Evolutionary conservation across 2,888 invertebrate genomes (phyloP), one percentile per base, ranked within the genome.

Genomic region (Neelides folsomi): DNA sequence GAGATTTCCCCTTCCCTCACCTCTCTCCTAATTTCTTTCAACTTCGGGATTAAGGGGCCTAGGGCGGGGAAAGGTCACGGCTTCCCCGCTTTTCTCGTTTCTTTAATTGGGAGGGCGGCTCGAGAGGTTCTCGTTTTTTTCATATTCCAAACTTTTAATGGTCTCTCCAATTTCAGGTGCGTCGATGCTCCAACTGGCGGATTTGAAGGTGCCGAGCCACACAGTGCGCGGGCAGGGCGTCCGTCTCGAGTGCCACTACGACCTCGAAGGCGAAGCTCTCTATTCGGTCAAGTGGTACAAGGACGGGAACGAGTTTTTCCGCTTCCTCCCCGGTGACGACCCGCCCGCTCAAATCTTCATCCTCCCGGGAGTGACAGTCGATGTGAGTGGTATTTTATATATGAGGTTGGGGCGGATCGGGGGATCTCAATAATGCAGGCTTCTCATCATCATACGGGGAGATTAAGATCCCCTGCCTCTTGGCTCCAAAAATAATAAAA

Each of bases 221-320:
- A 84, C 85, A 63, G 81, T 86, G 54, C 76, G 83, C 58, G 82
- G 84, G 65, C 80, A 83, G 68, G 79, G 80, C 64, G 84, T 85
- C 38, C 75, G 77, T 52, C 73, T 89, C 64, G 83, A 83, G 68
- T 88, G 88, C 72, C 81, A 82, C 69, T 89, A 84, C 75, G 81
- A 84, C 71, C 75, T 89, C 69, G 85, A 86, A 64, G 80, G 79
- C 3, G 87, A 88, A 70, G 79, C 80, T 47, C 75, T 88, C 45
- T 89, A 88, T 72, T 86, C 87, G 35, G 87, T 88, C 66, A 88
- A 88, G 73, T 89, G 88, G 88, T 88, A 88, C 75, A 88, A 87
- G 70, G 86, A 87, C 69, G 87, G 86, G 61, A 80, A 83, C 18
- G 88, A 88, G 73, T 87, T 88, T 75, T 88, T 85, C 75, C 77